Evolutionary conservation across 92 coral and sea anemone species (phyloP).

Genomic region (Heteractis magnifica): DNA sequence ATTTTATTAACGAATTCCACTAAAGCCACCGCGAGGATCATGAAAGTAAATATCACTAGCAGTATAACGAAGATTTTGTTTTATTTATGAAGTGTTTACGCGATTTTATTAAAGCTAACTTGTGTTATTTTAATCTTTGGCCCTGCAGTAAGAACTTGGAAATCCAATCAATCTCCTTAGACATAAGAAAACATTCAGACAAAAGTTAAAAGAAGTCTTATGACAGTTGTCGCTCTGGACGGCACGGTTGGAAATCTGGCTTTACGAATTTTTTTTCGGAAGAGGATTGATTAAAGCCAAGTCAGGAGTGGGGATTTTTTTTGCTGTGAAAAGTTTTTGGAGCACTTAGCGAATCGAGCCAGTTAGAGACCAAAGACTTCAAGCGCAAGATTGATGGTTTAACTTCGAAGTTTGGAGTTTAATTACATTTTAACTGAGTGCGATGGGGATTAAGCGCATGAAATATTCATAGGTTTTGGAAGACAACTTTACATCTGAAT

Average conservation of each 20-base stretch:
- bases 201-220: background rate
- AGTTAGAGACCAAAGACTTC: background rate
- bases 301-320: background rate
- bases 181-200: background rate
- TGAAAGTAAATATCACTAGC: background rate
- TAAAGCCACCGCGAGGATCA: background rate
- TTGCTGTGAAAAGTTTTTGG: background rate
- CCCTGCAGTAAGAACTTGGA: background rate
- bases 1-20: background rate
- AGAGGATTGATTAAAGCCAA: background rate
- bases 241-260: background rate
- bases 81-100: background rate
- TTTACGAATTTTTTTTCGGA: background rate
- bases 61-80: background rate
- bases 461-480: constrained; percentile 21
- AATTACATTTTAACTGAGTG: constrained; percentile 25
- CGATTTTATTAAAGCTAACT: background rate
- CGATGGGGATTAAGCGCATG: constrained; percentile 18
- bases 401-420: background rate
- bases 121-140: background rate
- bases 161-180: constrained; percentile 9
- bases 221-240: background rate
- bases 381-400: constrained; percentile 4
- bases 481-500: constrained; percentile 25
- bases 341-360: background rate